phyloP scores from a whole-genome alignment of 2,113 vertebrate species.

The Orthonyx spaldingii region DNA sequence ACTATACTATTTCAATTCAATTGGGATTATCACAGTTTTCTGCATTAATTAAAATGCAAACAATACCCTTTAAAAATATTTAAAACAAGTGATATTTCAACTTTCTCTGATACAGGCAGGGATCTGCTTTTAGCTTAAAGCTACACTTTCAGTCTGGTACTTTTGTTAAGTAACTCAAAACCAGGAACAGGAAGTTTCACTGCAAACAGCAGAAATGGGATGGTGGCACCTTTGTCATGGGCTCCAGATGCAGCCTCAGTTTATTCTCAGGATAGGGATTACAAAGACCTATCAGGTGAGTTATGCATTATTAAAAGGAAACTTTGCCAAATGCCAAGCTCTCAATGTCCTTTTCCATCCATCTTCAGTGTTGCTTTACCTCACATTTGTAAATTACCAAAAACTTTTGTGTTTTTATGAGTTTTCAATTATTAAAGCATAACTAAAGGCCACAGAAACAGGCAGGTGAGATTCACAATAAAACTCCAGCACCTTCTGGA shows the following conservation, averaged over 20 bases:
- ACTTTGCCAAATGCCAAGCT: neutral
- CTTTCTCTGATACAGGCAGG: neutral
- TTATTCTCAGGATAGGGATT: neutral
- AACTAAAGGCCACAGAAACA: neutral
- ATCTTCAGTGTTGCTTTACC: neutral
- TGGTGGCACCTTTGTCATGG: neutral
- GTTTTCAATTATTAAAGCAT: neutral
- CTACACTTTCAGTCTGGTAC: neutral
- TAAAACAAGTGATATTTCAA: neutral
- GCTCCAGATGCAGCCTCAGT: neutral
- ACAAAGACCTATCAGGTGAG: neutral
- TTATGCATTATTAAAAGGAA: neutral
- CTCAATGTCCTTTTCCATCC: neutral
- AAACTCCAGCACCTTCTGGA: slow-evolving; percentile 17
- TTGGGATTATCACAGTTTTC: neutral
- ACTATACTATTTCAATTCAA: neutral
- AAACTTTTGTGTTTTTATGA: neutral
- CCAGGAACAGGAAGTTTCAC: neutral
- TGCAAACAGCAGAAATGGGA: neutral
- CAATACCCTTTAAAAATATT: neutral
- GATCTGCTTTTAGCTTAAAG: neutral
- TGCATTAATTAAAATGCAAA: neutral
- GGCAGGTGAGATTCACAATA: neutral
- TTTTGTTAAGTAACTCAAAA: neutral
- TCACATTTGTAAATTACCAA: neutral